phyloP scores from a whole-genome alignment of 2,797 vertebrate species.

The Karalla daura region DNA sequence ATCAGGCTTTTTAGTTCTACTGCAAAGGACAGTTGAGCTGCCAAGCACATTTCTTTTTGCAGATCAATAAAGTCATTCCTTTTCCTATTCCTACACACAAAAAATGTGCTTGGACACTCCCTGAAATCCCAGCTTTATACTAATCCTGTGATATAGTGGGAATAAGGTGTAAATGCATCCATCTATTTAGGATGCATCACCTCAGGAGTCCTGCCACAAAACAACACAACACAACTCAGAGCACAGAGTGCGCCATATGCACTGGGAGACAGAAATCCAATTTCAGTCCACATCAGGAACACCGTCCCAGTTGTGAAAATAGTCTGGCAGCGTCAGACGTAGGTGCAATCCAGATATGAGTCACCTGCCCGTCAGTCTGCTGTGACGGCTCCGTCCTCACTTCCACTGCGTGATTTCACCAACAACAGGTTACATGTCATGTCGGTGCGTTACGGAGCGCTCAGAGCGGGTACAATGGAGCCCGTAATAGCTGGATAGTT shows the following conservation, averaged over 20 bases:
- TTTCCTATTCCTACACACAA: too few relatives aligned
- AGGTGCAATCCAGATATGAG: conserved; percentile 15
- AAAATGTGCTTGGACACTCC: too few relatives aligned
- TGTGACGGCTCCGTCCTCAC: conserved; percentile 2
- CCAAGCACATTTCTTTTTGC: too few relatives aligned
- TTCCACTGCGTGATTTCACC: neutral
- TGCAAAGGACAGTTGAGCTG: too few relatives aligned
- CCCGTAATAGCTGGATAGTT: neutral
- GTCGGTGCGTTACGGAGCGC: neutral
- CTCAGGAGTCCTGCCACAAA: neutral
- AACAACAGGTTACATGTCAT: neutral
- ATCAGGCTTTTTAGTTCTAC: too few relatives aligned
- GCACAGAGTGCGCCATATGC: neutral
- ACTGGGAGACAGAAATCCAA: neutral
- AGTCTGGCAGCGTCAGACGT: neutral
- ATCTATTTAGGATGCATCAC: neutral
- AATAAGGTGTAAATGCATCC: neutral
- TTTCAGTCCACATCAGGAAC: neutral
- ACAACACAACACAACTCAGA: neutral
- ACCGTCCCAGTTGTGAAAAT: conserved; percentile 2
- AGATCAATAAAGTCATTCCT: too few relatives aligned
- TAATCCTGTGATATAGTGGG: neutral
- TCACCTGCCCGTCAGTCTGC: conserved; percentile 13
- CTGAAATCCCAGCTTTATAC: too few relatives aligned
- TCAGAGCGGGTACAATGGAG: neutral